These are phyloP conservation scores for Poecilia picta DNA, from an alignment of 2,797 vertebrate genomes.

Conservation along the genomic window DNA sequence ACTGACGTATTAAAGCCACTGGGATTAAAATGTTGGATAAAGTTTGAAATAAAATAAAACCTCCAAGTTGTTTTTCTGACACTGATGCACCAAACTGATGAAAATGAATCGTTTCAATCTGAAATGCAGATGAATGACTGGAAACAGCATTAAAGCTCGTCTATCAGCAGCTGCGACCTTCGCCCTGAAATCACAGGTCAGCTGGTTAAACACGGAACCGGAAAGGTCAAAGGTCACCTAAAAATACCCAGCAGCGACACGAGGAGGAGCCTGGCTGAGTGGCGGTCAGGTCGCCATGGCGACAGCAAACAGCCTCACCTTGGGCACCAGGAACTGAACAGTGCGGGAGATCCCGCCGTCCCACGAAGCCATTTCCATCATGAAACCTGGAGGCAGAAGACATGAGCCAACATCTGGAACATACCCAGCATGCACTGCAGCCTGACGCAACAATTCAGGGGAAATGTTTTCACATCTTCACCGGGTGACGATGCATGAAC, in stretches of 20 bases:
- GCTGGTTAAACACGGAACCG: neutral
- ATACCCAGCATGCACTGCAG: no score
- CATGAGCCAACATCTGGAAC: neutral
- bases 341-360: conserved; percentile 98
- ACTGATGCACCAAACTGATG: no score
- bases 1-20: no score
- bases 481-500: neutral
- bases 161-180: no score
- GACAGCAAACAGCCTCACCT: conserved; percentile 77
- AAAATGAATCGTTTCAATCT: no score
- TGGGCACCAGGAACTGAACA: conserved; percentile 97
- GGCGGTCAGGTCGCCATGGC: neutral
- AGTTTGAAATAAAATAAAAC: no score
- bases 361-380: conserved; percentile 99
- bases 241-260: neutral
- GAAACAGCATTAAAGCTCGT: no score
- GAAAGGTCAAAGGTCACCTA: neutral
- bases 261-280: neutral
- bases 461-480: neutral
- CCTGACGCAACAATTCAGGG: no score
- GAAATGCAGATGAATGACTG: no score
- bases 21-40: no score
- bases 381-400: conserved; percentile 86
- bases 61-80: no score
- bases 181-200: no score